phyloP scores from a whole-genome alignment of 2,113 vertebrate genomes.

The Pterocles orientalis region DNA sequence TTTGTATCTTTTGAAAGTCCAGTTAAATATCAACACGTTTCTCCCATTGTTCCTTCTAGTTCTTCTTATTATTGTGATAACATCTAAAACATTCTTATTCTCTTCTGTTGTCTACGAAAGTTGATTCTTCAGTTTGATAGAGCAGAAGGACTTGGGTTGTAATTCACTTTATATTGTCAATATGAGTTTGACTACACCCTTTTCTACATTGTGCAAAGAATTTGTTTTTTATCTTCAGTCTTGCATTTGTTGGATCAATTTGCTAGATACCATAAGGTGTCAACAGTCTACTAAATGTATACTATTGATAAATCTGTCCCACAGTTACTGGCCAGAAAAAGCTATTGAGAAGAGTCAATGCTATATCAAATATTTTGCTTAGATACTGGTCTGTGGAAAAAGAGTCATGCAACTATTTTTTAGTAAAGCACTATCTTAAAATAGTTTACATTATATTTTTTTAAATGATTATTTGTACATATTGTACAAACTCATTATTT shows the following conservation, averaged over 20 bases:
- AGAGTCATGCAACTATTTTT: neutral
- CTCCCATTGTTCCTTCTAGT: neutral
- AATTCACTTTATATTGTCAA: constrained; percentile 31
- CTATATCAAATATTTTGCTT: constrained; percentile 38
- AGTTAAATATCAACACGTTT: neutral
- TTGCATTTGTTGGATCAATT: constrained; percentile 49
- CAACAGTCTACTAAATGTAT: constrained; percentile 38
- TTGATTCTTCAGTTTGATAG: neutral
- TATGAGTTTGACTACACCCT: constrained; percentile 10
- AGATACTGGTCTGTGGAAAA: neutral
- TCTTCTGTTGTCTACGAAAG: neutral
- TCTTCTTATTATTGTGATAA: neutral
- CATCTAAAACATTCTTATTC: neutral
- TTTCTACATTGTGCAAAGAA: neutral
- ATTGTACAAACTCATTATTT: neutral
- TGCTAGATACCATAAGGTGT: constrained; percentile 49
- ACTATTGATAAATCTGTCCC: constrained; percentile 48
- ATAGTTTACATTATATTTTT: neutral
- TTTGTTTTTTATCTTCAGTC: constrained; percentile 34
- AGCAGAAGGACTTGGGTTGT: constrained; percentile 25
- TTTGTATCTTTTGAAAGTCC: neutral
- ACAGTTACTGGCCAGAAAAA: constrained; percentile 23
- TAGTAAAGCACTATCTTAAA: neutral
- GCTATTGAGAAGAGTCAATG: neutral
- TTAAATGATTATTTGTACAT: neutral